phyloP scores from a whole-genome alignment of 2,888 invertebrate species.

The Celastrina argiolus region DNA sequence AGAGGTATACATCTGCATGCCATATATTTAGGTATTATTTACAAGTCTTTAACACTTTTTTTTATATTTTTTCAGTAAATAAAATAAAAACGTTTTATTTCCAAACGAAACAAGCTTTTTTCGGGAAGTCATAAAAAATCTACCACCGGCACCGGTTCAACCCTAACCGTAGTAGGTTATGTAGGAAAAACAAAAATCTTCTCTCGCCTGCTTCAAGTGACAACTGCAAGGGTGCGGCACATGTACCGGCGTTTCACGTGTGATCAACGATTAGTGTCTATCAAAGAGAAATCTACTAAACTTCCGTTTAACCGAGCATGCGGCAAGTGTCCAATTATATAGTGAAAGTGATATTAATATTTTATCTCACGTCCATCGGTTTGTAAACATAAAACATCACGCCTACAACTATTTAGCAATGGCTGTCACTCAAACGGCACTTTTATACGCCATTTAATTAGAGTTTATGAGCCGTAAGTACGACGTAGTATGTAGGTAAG shows the following conservation, averaged over 20 bases:
- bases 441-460: conserved; percentile 19
- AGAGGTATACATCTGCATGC: no score
- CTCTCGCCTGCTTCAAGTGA: background rate
- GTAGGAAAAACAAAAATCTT: no score
- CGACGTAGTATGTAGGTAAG: no score
- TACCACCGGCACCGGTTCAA: no score
- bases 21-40: no score
- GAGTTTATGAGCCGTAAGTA: background rate
- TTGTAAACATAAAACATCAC: conserved; percentile 26
- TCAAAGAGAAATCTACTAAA: conserved; percentile 19
- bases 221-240: background rate
- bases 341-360: conserved; percentile 62
- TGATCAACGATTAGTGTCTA: conserved; percentile 11
- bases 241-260: background rate
- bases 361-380: conserved; percentile 53
- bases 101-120: no score
- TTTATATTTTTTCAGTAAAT: no score
- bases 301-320: conserved; percentile 13
- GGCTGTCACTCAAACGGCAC: conserved; percentile 25
- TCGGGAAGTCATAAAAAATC: no score
- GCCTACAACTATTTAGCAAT: conserved; percentile 26
- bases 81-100: no score
- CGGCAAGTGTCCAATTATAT: conserved; percentile 47
- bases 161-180: no score
- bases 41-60: no score